Evolutionary conservation across 1,140 invertebrate genomes (phyloP), one percentile per base, ranked within the genome.

Genomic region (Nixonia krombeini): DNA sequence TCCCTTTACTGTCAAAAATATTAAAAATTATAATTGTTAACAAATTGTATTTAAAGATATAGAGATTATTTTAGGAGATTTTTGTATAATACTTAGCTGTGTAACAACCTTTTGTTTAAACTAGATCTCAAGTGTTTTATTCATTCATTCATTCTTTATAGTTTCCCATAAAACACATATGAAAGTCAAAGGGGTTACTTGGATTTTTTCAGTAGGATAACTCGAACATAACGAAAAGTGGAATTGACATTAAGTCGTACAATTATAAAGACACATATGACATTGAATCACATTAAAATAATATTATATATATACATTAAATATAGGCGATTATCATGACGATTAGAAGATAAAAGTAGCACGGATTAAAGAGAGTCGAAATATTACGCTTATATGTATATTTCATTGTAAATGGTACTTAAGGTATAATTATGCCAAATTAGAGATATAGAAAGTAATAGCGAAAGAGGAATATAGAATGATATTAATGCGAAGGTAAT

Each of bases 381-480:
- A 75, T 80, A 76, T 71, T 78, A 82, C 78, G 79, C 79, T 82
- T 82, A 82, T 41, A 41, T 8, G 40, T 33, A 56, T 63, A 65
- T 38, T 66, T 59, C 50, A 55, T 23, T 66, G 56, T 66, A 66
- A 35, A 66, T 59, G 59, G 50, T 44, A 44, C 13, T 55, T 47
- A 46, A 51, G 23, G 16, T 26, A 49, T 52, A 52, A 31, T 42
- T 26, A 25, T 25, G 21, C 31, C 17, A 44, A 10, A 25, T 37
- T 41, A 13, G 13, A 31, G 21, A 9, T 12, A 28, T 42, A 25
- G 28, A 23, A 23, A 29, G 0, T 42, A 46, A 23, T 25, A 2
- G 40, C 1, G 6, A 17, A 35, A 35, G 13, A n/a, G 46, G 6
- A 46, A 44, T 47, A 13, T 9, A 35, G 26, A 45, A 50, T 42